These are phyloP conservation scores for Amphiprion clarkii DNA, from an alignment of 2,797 vertebrate species.

Conservation along the genomic window DNA sequence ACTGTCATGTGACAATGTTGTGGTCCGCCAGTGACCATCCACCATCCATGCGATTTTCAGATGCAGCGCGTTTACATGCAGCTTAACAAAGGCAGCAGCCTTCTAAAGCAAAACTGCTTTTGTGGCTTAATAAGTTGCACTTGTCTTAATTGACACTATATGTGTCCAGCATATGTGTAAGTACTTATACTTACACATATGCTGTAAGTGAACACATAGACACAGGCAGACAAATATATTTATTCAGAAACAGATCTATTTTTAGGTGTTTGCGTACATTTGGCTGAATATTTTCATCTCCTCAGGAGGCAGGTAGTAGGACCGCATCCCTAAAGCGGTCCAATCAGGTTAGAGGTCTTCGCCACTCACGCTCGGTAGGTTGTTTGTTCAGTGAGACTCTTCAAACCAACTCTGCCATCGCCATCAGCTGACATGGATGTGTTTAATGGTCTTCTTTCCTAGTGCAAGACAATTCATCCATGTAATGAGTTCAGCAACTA, in stretches of 20 bases:
- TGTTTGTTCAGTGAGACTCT: conserved; percentile 52
- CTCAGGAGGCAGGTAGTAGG: conserved; percentile 86
- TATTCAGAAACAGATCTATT: conserved; percentile 4
- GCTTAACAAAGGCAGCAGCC: no score
- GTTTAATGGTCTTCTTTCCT: conserved; percentile 39
- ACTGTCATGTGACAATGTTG: no score
- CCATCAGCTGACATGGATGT: conserved; percentile 73
- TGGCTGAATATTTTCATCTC: conserved; percentile 76
- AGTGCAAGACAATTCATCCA: conserved; percentile 64
- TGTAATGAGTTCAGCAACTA: conserved; percentile 57
- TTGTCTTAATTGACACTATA: no score
- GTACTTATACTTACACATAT: no score
- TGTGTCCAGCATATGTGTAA: no score
- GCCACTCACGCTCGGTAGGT: conserved; percentile 86
- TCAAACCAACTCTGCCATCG: conserved; percentile 59
- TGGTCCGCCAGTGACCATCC: no score
- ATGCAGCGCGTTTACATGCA: no score
- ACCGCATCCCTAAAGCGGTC: conserved; percentile 84
- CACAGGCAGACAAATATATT: background rate
- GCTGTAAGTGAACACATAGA: no score
- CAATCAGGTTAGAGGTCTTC: conserved; percentile 86
- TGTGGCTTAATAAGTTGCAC: no score
- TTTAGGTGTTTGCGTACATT: conserved; percentile 54
- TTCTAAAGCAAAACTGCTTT: no score
- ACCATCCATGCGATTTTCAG: no score